Base-by-base conservation (phyloP, 1,140 invertebrate genomes). In the Harpegnathos saltator region DNA sequence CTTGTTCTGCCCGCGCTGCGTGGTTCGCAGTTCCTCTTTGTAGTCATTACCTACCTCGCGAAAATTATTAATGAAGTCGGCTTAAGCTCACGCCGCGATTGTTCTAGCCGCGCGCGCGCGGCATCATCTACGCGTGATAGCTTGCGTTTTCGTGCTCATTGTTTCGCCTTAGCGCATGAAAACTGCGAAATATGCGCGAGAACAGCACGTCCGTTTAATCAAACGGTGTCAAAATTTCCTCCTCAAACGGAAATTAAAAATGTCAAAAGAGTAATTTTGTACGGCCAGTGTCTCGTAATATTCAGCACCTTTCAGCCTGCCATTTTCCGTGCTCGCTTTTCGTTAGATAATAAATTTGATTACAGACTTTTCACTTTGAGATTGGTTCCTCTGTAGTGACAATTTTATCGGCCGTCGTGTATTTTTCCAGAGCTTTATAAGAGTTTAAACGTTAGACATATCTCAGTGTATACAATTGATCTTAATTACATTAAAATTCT, bases 31-130 rank as follows among this genome's bases (percentile, higher is more conserved):
- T 80, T 71, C 65, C 75, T 80, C 75, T 80, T 80, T 80, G 75
- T 80, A 80, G 63, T 80, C 65, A 80, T 80, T 80, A 80, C 52
- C 44, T 54, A 68, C 65, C 75, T 71, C 75, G 75, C 65, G 75
- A 80, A 80, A 80, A 80, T 80, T 80, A 80, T 80, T 80, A 80
- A 80, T 80, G 75, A 80, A 80, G 75, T 80, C 75, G 38, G 75
- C 24, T 80, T 80, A 80, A 80, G 63, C 75, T 71, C 75, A 29
- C 52, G 65, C 75, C 65, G 65, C 65, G 75, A 80, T 80, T 80
- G 75, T 80, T 80, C 52, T 15, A 33, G 50, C 12, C 17, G 65
- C 22, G n/a, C n/a, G n/a, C n/a, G n/a, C 38, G 48, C 24, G 65
- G 22, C 65, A 80, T 80, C 75, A 69, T 69, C 50, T 59, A 78